phyloP scores from a whole-genome alignment of 2,888 invertebrate genomes.

The Brenthis hecate region DNA sequence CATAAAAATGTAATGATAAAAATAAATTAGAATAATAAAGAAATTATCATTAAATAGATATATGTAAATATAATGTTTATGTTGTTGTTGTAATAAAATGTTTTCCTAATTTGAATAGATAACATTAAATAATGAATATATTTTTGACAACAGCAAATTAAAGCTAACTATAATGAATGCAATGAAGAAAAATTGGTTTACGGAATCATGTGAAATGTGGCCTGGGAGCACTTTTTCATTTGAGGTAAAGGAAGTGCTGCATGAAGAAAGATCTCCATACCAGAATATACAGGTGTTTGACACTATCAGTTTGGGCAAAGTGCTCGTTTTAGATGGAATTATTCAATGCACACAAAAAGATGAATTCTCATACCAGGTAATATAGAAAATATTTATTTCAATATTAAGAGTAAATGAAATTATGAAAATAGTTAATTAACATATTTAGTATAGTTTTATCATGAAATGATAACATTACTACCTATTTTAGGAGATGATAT shows the following conservation, averaged over 20 bases:
- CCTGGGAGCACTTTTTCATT: slow-evolving; percentile 94
- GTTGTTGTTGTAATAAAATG: too few species aligned
- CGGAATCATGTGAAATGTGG: slow-evolving; percentile 95
- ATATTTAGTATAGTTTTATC: too few species aligned
- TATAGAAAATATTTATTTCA: background rate
- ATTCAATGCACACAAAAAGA: slow-evolving; percentile 98
- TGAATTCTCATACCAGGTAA: slow-evolving; percentile 96
- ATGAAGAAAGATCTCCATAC: slow-evolving; percentile 89
- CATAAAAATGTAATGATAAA: too few species aligned
- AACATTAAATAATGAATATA: too few species aligned
- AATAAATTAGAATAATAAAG: too few species aligned
- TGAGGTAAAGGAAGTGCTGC: slow-evolving; percentile 90
- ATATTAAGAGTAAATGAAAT: background rate
- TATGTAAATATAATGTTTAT: too few species aligned
- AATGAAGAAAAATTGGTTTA: slow-evolving; percentile 94
- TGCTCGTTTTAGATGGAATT: slow-evolving; percentile 95
- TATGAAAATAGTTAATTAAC: too few species aligned
- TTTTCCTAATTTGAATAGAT: too few species aligned
- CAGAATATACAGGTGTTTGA: slow-evolving; percentile 93
- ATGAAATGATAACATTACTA: background rate
- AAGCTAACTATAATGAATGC: slow-evolving; percentile 81
- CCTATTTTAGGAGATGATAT: slow-evolving; percentile 91
- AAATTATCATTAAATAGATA: too few species aligned
- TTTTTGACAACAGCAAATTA: slow-evolving; percentile 1
- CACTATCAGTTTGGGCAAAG: slow-evolving; percentile 91